Percentiles rank a stretch among this genome's conserved stretches.
phyloP scores from a whole-genome alignment of 2,888 invertebrate genomes.

The Drosophila maculinotata region DNA sequence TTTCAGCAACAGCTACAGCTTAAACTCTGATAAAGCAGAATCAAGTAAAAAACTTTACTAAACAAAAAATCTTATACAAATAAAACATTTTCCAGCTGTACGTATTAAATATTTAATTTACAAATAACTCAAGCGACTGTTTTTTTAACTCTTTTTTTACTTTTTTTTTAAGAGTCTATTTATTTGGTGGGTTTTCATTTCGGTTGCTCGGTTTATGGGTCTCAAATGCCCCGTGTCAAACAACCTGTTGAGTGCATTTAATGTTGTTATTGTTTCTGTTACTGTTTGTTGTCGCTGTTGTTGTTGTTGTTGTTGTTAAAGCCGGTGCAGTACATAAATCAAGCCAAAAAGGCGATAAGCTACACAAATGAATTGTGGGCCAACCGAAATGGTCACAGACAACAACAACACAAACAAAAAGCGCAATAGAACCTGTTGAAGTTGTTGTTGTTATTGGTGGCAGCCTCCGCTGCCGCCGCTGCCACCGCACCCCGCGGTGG shows the following conservation, averaged over 20 bases:
- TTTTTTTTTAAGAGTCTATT: constrained; percentile 3
- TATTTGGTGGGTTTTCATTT: constrained; percentile 10
- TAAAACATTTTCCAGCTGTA: constrained; percentile 22
- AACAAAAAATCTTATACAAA: constrained; percentile 5
- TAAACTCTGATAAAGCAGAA: constrained; percentile 4
- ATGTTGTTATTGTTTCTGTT: constrained; percentile 24
- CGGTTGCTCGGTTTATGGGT: constrained; percentile 21
- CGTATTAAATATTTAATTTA: constrained; percentile 45
- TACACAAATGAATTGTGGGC: constrained; percentile 71
- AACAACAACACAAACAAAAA: constrained; percentile 35
- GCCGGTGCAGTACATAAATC: constrained; percentile 74
- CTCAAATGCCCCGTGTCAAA: constrained; percentile 38
- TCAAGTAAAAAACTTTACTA: constrained; percentile 13
- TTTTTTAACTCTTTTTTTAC: neutral
- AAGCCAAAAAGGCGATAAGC: constrained; percentile 78
- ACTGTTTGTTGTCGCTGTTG: constrained; percentile 9
- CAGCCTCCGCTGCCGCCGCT: constrained; percentile 12
- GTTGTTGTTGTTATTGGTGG: constrained; percentile 51
- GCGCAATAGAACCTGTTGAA: constrained; percentile 62
- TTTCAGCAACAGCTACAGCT: constrained; percentile 39
- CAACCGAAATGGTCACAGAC: constrained; percentile 58
- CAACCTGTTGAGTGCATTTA: constrained; percentile 69
- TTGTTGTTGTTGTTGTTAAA: constrained; percentile 29
- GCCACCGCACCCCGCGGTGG: constrained; percentile 7
- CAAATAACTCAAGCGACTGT: constrained; percentile 49